Evolutionary conservation across 2,888 invertebrate genomes (phyloP).

Genomic region (Drosophila mercatorum): DNA sequence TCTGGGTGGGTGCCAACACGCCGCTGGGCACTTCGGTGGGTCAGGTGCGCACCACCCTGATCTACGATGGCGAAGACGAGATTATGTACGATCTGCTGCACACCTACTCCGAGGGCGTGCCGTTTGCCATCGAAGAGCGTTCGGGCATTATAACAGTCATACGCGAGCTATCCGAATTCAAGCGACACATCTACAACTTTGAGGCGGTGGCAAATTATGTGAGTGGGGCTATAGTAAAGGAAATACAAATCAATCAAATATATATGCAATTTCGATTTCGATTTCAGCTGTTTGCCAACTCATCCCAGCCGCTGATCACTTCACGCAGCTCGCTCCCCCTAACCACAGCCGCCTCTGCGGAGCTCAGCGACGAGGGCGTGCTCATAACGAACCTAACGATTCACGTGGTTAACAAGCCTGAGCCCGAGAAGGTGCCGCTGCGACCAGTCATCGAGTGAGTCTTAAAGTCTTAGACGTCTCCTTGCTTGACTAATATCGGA

Average conservation of each 20-base stretch:
- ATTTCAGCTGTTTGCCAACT: conserved; percentile 80
- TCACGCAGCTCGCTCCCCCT: conserved; percentile 75
- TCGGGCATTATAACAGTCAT: conserved; percentile 95
- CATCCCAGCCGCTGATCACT: conserved; percentile 69
- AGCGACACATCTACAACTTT: conserved; percentile 90
- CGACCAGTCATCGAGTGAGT: conserved; percentile 83
- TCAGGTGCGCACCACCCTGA: conserved; percentile 91
- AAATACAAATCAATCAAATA: too few relatives aligned
- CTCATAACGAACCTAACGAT: conserved; percentile 93
- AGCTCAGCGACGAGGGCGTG: conserved; percentile 86
- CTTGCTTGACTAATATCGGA: neutral
- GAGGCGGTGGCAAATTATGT: conserved; percentile 90
- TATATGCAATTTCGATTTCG: neutral
- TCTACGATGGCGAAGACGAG: conserved; percentile 88
- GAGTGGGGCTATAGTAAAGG: conserved; percentile 44
- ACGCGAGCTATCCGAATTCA: conserved; percentile 89
- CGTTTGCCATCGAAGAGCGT: conserved; percentile 94
- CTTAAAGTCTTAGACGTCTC: neutral
- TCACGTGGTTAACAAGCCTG: conserved; percentile 91
- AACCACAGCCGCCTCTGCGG: conserved; percentile 76
- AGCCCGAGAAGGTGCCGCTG: conserved; percentile 86
- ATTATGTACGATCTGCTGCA: conserved; percentile 92
- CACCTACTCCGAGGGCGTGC: conserved; percentile 95
- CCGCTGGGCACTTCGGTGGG: conserved; percentile 94
- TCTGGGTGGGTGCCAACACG: conserved; percentile 95